These are phyloP conservation scores for Falco rusticolus DNA, from an alignment of 2,797 vertebrate species.

Conservation along the genomic window DNA sequence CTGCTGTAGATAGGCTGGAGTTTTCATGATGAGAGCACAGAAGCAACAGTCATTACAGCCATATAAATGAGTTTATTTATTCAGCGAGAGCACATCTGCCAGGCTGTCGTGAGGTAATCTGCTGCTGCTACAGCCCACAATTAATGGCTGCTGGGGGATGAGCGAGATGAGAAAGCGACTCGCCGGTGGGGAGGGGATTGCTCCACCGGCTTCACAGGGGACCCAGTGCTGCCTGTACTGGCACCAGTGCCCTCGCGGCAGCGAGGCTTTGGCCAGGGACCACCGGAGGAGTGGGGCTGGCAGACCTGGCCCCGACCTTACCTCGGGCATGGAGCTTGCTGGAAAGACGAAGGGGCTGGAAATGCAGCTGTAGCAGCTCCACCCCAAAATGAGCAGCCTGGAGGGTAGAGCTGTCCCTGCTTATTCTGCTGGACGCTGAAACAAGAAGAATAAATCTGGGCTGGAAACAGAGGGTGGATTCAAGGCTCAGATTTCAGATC, in stretches of 20 bases:
- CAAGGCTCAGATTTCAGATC: conserved; percentile 5
- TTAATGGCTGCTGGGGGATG: conserved; percentile 53
- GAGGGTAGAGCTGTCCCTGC: background rate
- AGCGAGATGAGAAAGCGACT: background rate
- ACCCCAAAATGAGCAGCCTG: background rate
- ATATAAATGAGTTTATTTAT: conserved; percentile 73
- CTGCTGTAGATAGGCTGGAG: conserved; percentile 67
- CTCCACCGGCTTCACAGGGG: background rate
- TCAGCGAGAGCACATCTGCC: conserved; percentile 68
- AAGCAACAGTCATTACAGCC: conserved; percentile 70
- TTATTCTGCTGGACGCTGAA: background rate
- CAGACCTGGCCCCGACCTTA: background rate
- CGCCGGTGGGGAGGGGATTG: background rate
- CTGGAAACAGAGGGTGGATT: conserved; percentile 2
- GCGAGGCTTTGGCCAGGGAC: accelerated
- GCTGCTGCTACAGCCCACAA: conserved; percentile 42
- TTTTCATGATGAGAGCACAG: conserved; percentile 70
- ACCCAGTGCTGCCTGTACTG: accelerated
- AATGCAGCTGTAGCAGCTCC: background rate
- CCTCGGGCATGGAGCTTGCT: accelerated
- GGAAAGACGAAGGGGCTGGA: background rate
- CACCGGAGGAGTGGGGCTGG: accelerated
- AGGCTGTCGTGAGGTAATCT: conserved; percentile 69
- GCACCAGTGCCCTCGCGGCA: accelerated
- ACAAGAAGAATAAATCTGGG: background rate